Base-by-base conservation (phyloP, 2,113 vertebrate species). In the Corydoras maculifer region DNA sequence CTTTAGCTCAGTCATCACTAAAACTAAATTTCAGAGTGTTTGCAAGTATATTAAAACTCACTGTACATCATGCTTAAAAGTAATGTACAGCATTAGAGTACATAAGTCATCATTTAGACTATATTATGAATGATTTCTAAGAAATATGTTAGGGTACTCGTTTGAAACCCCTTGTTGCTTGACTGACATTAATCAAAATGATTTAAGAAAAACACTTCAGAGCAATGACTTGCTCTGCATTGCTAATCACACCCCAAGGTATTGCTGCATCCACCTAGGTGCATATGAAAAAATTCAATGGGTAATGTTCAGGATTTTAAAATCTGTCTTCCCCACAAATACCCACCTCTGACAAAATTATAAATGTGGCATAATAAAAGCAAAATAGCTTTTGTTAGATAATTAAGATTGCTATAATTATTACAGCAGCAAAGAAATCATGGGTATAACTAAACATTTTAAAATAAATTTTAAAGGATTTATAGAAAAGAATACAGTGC, bases 181-280 rank as follows among this genome's bases (percentile, higher is more conserved):
- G 58, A 68, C 15, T 61, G 31, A n/a, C 12, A 62, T 74, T 68
- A 57, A 74, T 74, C 72, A 55, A 48, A 68, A 57, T 62, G 57
- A 74, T 62, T 74, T 74, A 53, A 29, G 53, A 68, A 59, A 57
- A 68, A 59, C 50, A 25, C 30, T 74, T 54, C 58, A 10, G 72
- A 62, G 72, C 35, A 9, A 43, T 10, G 11, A n/a, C 59, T 74
- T 14, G 35, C 50, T 74, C 62, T 62, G 51, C 72, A 68, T 74
- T 74, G 65, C 50, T 68, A 48, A 74, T 74, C 8, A 35, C 48
- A 73, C 9, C 58, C 48, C 64, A 18, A 68, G 57, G 30, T 58
- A 30, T 68, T 68, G 50, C 60, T 71, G n/a, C 61, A 72, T 31
- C 12, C 18, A 65, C 48, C 49, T 61, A 9, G 31, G 11, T 25